Evolutionary conservation across 2,888 invertebrate species (phyloP).

Genomic region (Aphrophora alni): DNA sequence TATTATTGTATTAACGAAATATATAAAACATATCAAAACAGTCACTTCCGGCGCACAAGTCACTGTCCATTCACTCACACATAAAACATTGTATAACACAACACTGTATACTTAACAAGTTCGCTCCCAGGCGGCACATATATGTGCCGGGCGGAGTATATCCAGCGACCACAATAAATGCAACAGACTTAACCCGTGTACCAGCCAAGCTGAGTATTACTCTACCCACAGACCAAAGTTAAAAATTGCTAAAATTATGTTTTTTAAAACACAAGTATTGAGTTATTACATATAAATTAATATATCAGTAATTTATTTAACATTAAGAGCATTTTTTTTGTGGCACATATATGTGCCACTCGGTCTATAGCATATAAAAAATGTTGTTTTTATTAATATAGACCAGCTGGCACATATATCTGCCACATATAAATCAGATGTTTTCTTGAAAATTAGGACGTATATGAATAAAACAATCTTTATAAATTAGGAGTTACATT

Average conservation of each 20-base stretch:
- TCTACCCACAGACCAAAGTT: background rate
- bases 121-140: slow-evolving; percentile 16
- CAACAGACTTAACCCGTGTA: slow-evolving; percentile 7
- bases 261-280: slow-evolving; percentile 7
- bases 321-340: background rate
- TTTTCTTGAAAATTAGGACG: background rate
- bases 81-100: too few relatives aligned
- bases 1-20: too few relatives aligned
- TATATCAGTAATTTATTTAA: background rate
- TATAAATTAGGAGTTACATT: background rate
- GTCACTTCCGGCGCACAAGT: too few relatives aligned
- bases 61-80: too few relatives aligned
- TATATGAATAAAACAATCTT: background rate
- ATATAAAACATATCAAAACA: too few relatives aligned
- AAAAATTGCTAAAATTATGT: slow-evolving; percentile 23
- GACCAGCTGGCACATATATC: slow-evolving; percentile 4
- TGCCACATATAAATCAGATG: slow-evolving; percentile 2
- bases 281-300: slow-evolving; percentile 3
- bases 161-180: slow-evolving; percentile 13
- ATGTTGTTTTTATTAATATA: background rate
- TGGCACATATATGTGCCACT: slow-evolving; percentile 17
- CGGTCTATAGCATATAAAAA: slow-evolving; percentile 6
- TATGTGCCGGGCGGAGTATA: slow-evolving; percentile 13
- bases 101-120: slow-evolving; percentile 1
- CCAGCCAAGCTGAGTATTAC: slow-evolving; percentile 2